Percentiles rank a stretch among this genome's conserved stretches.
phyloP scores from a whole-genome alignment of 2,113 vertebrate species.

The Prinia subflava region DNA sequence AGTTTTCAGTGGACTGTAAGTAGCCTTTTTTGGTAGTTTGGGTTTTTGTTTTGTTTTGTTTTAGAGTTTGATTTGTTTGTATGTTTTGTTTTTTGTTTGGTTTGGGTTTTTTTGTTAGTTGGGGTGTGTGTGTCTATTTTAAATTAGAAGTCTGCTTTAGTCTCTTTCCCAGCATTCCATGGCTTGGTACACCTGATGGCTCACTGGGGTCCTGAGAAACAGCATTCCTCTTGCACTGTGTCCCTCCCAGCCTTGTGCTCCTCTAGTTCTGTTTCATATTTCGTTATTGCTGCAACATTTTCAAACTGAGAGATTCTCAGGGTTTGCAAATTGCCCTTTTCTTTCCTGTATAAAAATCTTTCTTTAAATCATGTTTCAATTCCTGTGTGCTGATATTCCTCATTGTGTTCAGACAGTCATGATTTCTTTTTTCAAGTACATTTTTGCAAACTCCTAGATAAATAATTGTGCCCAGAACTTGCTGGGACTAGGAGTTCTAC shows the following conservation, averaged over 20 bases:
- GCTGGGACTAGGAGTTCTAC: neutral
- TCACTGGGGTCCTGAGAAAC: neutral
- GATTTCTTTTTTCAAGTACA: neutral
- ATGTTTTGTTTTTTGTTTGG: neutral
- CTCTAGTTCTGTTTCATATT: neutral
- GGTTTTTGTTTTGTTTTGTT: neutral
- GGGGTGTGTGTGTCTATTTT: neutral
- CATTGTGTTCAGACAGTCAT: neutral
- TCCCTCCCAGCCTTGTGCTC: neutral
- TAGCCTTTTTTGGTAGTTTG: neutral
- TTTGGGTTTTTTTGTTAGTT: neutral
- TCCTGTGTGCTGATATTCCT: neutral
- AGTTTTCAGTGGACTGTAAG: neutral
- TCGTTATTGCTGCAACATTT: neutral
- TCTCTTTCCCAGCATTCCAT: neutral
- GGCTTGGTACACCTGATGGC: neutral
- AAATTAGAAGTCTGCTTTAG: neutral
- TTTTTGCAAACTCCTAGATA: neutral
- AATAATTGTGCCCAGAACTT: neutral
- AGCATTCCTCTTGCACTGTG: neutral
- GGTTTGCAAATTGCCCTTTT: neutral
- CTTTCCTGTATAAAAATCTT: neutral
- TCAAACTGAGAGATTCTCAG: neutral
- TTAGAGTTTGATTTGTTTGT: neutral
- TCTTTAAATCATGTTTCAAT: neutral